phyloP scores from a whole-genome alignment of 2,888 invertebrate species.

The Beris morrisii region DNA sequence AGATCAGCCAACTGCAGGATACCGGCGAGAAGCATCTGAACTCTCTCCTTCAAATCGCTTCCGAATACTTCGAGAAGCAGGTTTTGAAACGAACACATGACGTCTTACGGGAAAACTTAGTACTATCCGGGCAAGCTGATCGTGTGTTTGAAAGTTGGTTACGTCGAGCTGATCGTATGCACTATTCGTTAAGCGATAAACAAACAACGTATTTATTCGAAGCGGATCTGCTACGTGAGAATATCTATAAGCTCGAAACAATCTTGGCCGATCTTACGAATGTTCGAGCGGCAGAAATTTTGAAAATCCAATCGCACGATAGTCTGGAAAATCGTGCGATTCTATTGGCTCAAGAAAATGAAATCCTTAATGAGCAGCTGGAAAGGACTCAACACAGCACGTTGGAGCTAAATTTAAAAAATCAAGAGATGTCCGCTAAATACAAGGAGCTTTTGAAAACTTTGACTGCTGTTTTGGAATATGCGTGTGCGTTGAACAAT shows the following conservation, averaged over 20 bases:
- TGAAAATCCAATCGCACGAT: neutral
- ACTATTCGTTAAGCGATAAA: no score
- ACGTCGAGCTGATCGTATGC: neutral
- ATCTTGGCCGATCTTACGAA: constrained; percentile 1
- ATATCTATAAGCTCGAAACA: neutral
- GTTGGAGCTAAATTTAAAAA: no score
- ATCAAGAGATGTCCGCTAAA: no score
- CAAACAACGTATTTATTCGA: neutral
- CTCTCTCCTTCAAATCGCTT: neutral
- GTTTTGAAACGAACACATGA: neutral
- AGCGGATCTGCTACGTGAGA: neutral
- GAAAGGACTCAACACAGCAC: no score
- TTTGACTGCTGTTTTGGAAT: no score
- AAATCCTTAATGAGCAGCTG: no score
- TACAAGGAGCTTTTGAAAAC: no score
- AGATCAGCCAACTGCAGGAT: neutral
- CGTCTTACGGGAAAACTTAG: neutral
- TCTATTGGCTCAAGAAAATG: no score
- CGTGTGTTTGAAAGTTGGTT: constrained; percentile 3
- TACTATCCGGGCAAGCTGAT: constrained; percentile 3
- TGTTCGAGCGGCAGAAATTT: neutral
- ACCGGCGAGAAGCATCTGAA: neutral
- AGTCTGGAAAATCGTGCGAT: neutral
- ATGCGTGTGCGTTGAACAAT: no score
- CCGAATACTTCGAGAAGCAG: constrained; percentile 5